Conservation (phyloP, 2,113 vertebrate species). For the Urocitellus parryii region DNA sequence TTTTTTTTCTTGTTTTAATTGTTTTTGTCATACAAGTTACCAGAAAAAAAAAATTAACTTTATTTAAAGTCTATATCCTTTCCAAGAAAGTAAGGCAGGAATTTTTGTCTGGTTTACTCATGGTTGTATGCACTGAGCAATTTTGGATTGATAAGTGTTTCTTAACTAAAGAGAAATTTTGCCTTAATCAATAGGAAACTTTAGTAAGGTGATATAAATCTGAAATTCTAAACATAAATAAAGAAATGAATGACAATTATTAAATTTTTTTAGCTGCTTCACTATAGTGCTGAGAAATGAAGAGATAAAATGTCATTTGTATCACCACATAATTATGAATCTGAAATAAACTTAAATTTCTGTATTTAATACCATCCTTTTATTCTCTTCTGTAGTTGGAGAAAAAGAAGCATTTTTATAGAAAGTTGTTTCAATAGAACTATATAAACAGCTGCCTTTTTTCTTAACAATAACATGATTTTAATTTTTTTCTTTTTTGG, state of each 20-base stretch:
- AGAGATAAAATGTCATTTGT: constrained; percentile 12
- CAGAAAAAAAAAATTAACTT: not conserved
- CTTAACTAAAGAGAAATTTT: not conserved
- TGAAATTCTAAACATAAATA: not conserved
- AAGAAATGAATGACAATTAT: not conserved
- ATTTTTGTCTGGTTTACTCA: not conserved
- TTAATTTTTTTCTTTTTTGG: constrained; percentile 43
- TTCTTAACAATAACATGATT: constrained; percentile 51
- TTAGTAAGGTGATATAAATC: not conserved
- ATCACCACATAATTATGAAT: not conserved
- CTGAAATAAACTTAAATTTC: constrained; percentile 50
- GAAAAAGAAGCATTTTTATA: constrained; percentile 50
- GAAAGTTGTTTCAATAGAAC: constrained; percentile 45
- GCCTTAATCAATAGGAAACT: not conserved
- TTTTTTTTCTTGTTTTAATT: not conserved
- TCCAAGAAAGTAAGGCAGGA: not conserved
- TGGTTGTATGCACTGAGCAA: not conserved
- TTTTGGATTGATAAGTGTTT: not conserved
- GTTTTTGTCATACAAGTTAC: too few species aligned
- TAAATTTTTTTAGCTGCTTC: not conserved
- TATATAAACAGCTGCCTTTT: constrained; percentile 22
- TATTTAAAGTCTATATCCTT: not conserved
- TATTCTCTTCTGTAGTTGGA: not conserved
- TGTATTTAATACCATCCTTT: constrained; percentile 1
- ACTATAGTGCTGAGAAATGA: not conserved